Base-by-base conservation (phyloP, 1,140 invertebrate species). In the Linepithema humile region DNA sequence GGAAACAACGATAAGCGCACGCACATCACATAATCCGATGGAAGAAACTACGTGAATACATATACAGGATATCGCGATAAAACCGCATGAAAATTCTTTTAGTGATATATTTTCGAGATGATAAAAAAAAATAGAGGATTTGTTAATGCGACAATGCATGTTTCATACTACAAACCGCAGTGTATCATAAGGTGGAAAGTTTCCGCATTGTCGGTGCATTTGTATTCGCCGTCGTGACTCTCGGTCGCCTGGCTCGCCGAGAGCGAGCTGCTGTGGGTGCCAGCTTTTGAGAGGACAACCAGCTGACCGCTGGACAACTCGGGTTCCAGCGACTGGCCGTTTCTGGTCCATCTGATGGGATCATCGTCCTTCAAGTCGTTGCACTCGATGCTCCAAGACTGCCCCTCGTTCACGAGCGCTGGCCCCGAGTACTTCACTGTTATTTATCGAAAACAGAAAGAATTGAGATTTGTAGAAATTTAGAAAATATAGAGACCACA, bases 181-280 rank as follows among this genome's bases (percentile, higher is more conserved):
- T 91, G 73, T 90, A 94, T 86, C 50, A 75, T 82, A 10, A 94
- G 90, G 65, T 91, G 91, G 35, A 89, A 91, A 43, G 57, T 83
- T 0, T 89, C 90, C 82, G 83, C 64, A 74, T 86, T 80, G 60
- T 86, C 84, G 12, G 88, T 86, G 88, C 94, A 94, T 69, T 91
- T 92, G 88, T 94, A 94, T 59, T 86, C 85, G 40, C 94, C 94
- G 26, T 93, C 92, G 73, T 94, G 94, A 35, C 15, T 87, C 35
- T 92, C 92, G 15, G 84, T 90, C 3, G 92, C 92, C 6, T 84
- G 59, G 12, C 64, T 70, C 6, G 89, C 88, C 29, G 73, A 57
- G 2, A 94, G 83, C 6, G 62, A 86, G 82, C 92, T 93, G 23
- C 15, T 88, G 20, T 85, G 73, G 7, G 78, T 83, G 17, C 82